Percentiles rank a stretch among this genome's conserved stretches.
phyloP scores from a whole-genome alignment of 1,140 invertebrate species.

The Apocrypta bakeri region DNA sequence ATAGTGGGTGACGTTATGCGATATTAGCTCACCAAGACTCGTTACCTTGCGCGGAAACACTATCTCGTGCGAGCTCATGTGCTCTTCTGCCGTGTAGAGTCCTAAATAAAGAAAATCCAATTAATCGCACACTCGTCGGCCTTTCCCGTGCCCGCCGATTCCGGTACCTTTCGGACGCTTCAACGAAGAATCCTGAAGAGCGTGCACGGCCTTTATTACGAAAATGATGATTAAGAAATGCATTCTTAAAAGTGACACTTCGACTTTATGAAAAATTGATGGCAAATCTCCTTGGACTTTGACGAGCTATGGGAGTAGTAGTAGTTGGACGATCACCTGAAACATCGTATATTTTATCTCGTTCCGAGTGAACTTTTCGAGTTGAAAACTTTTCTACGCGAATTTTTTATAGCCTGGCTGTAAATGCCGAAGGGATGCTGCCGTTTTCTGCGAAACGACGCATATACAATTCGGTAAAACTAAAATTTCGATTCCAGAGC shows the following conservation, averaged over 20 bases:
- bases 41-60: slow-evolving; percentile 77
- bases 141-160: too few relatives aligned
- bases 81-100: slow-evolving; percentile 68
- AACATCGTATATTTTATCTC: neutral
- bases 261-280: neutral
- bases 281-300: neutral
- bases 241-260: neutral
- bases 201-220: neutral
- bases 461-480: too few relatives aligned
- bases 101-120: slow-evolving; percentile 59
- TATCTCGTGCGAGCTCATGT: slow-evolving; percentile 73
- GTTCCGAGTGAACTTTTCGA: too few relatives aligned
- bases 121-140: neutral
- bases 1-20: slow-evolving; percentile 75
- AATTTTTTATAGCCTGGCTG: too few relatives aligned
- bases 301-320: neutral
- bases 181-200: neutral
- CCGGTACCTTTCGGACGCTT: slow-evolving; percentile 28
- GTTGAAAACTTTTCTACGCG: too few relatives aligned
- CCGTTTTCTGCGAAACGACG: too few relatives aligned
- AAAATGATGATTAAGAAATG: slow-evolving; percentile 14
- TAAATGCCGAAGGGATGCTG: too few relatives aligned
- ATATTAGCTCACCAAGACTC: slow-evolving; percentile 74
- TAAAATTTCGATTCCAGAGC: too few relatives aligned
- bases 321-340: neutral